These are phyloP conservation scores for Benitochromis conjunctus DNA, from an alignment of 2,113 vertebrate genomes.

Conservation along the genomic window DNA sequence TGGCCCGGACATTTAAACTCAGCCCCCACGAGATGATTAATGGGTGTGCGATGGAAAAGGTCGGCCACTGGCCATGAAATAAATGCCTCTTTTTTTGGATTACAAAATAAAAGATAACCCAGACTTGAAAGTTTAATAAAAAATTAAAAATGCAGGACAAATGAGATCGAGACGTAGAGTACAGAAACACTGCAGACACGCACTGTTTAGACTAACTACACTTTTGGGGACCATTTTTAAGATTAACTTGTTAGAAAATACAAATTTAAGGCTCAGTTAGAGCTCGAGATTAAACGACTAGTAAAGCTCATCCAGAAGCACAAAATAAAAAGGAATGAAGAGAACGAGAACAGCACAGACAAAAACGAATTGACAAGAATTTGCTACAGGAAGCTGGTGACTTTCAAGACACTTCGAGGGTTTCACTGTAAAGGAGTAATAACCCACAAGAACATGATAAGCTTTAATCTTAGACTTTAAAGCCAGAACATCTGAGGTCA, in stretches of 20 bases:
- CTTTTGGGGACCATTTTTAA: neutral
- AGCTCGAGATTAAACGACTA: neutral
- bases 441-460: neutral
- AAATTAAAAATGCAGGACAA: neutral
- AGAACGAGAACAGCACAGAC: neutral
- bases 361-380: neutral
- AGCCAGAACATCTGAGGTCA: neutral
- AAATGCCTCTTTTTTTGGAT: neutral
- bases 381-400: neutral
- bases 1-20: neutral
- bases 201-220: neutral
- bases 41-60: neutral
- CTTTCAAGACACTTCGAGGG: neutral
- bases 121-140: neutral
- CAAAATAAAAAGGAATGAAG: neutral
- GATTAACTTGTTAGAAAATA: neutral
- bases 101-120: neutral
- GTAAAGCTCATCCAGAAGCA: neutral
- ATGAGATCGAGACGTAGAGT: neutral
- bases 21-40: constrained; percentile 13
- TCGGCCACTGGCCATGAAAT: neutral
- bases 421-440: neutral
- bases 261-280: neutral
- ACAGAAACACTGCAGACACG: neutral
- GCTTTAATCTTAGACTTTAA: neutral